These are phyloP conservation scores for Luidia sarsii DNA, from an alignment of 53 echinoderm and acorn worm genomes.

Conservation along the genomic window DNA sequence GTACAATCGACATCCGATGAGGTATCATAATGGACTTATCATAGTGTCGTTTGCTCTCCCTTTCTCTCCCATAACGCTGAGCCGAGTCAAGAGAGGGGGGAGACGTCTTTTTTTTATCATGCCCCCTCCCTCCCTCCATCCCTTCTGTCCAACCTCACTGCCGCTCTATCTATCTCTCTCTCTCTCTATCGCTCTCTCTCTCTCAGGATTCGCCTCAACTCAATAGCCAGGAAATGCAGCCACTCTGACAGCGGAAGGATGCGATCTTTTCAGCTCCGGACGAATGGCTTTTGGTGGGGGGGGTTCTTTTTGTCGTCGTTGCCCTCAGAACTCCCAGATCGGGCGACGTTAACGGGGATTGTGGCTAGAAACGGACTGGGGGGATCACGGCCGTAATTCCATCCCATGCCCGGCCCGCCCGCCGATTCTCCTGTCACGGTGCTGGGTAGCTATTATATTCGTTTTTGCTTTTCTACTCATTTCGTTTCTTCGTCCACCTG, in stretches of 20 bases:
- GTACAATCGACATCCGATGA: no score
- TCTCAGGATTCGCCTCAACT: slow-evolving; percentile 37
- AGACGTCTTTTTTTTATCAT: no score
- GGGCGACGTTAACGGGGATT: slow-evolving; percentile 29
- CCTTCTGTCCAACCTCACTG: no score
- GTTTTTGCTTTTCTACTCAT: no score
- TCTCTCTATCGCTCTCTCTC: no score
- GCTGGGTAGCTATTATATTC: no score
- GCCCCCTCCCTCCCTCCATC: no score
- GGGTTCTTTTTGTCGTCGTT: no score
- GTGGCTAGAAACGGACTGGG: not conserved
- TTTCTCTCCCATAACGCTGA: not conserved
- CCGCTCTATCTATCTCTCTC: no score
- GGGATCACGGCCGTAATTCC: slow-evolving; percentile 22
- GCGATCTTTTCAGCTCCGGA: slow-evolving; percentile 42
- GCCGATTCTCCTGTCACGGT: no score
- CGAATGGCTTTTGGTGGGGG: slow-evolving; percentile 31
- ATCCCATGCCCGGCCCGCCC: not conserved
- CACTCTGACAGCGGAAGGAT: slow-evolving; percentile 48
- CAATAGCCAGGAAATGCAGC: slow-evolving; percentile 34
- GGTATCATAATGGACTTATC: slow-evolving; percentile 27
- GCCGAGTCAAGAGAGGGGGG: no score
- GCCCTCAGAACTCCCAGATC: slow-evolving; percentile 12
- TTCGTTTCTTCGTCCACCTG: no score
- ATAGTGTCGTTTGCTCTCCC: slow-evolving; percentile 4